phyloP scores from a whole-genome alignment of 2,888 invertebrate species.

The Heliconius ethilla region DNA sequence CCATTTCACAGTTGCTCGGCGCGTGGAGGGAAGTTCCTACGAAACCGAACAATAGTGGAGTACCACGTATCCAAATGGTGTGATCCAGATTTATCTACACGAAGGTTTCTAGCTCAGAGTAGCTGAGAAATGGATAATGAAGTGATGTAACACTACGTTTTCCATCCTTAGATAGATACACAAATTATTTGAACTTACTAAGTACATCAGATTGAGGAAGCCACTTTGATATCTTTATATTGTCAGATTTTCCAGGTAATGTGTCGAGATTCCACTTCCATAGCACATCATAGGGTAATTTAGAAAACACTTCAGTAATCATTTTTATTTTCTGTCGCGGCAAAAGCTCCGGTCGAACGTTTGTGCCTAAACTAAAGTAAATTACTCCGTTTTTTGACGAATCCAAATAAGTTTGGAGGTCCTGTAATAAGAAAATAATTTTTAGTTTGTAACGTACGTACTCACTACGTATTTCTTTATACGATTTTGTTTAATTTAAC shows the following conservation, averaged over 20 bases:
- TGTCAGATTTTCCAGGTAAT: conserved; percentile 39
- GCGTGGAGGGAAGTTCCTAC: too few species aligned
- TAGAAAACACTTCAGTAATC: conserved; percentile 56
- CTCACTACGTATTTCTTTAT: too few species aligned
- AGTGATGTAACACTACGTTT: not conserved
- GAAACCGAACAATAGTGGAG: too few species aligned
- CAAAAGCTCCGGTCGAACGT: conserved; percentile 52
- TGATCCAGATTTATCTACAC: not conserved
- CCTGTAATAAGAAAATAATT: conserved; percentile 48
- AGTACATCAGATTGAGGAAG: conserved; percentile 58
- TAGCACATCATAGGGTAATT: conserved; percentile 61
- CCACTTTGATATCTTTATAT: conserved; percentile 45
- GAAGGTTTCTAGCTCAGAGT: not conserved
- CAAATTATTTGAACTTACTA: conserved; percentile 45
- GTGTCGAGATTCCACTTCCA: conserved; percentile 64
- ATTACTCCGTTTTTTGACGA: conserved; percentile 58
- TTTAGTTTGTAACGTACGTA: not conserved
- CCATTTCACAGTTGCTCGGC: too few species aligned
- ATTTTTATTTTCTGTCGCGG: conserved; percentile 52
- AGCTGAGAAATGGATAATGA: not conserved
- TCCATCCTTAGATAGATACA: not conserved
- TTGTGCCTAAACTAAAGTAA: conserved; percentile 64
- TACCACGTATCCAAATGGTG: too few species aligned
- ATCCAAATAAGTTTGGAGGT: conserved; percentile 56
- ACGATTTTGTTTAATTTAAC: too few species aligned